phyloP scores from a whole-genome alignment of 2,113 vertebrate species.

The Proterorhinus semilunaris region DNA sequence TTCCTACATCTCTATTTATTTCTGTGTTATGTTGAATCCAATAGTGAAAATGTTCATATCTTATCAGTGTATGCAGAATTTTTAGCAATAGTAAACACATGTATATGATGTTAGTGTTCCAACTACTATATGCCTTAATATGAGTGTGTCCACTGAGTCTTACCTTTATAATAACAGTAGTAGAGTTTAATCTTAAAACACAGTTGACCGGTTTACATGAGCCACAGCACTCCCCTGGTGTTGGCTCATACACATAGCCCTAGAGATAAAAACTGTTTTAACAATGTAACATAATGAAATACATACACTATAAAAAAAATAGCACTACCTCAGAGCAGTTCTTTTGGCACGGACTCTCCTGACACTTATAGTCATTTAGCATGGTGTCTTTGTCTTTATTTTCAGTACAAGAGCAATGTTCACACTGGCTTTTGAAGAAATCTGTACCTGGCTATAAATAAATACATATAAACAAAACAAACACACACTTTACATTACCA shows the following conservation, averaged over 20 bases:
- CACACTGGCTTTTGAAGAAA: slow-evolving; percentile 57
- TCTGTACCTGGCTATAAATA: slow-evolving; percentile 64
- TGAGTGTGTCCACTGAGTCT: slow-evolving; percentile 5
- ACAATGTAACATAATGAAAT: not conserved
- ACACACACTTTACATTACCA: no score
- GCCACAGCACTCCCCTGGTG: slow-evolving; percentile 80
- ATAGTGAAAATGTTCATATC: no score
- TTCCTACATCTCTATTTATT: not conserved
- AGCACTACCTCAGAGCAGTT: slow-evolving; percentile 62
- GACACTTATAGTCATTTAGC: slow-evolving; percentile 55
- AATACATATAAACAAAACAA: not conserved
- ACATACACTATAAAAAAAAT: not conserved
- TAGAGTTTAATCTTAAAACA: slow-evolving; percentile 41
- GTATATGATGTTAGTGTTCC: no score
- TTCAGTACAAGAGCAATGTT: slow-evolving; percentile 68
- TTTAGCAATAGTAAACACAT: no score
- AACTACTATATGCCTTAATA: no score
- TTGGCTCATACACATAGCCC: slow-evolving; percentile 57
- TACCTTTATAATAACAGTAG: slow-evolving; percentile 67
- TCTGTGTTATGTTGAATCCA: no score
- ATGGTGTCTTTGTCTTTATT: slow-evolving; percentile 35
- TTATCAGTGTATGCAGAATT: no score
- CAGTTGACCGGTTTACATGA: slow-evolving; percentile 73
- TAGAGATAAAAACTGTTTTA: slow-evolving; percentile 34
- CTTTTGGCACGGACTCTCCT: slow-evolving; percentile 14